Evolutionary conservation across 2,888 invertebrate species (phyloP), one percentile per base, ranked within the genome.

Genomic region (Holacanthella duospinosa): DNA sequence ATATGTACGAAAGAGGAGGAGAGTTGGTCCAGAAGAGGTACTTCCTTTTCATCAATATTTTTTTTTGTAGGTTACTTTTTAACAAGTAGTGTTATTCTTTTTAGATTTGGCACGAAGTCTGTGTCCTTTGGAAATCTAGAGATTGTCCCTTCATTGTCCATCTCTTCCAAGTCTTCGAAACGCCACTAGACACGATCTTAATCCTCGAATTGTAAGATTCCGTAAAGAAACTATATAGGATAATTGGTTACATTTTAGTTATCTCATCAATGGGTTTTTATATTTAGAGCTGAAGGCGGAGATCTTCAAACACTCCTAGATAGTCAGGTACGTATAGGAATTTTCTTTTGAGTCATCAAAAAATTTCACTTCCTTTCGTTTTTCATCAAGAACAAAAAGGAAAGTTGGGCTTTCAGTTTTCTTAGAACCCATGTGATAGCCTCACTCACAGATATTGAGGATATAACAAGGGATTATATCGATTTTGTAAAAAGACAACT

Each of bases 71-170:
- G 54, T 43, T 12, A n/a, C n/a, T n/a, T n/a, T n/a, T n/a, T n/a
- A n/a, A n/a, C n/a, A n/a, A n/a, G n/a, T n/a, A n/a, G n/a, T n/a
- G 27, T 59, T 59, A n/a, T 74, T 85, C 86, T 76, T 85, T 89
- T 73, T 93, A 94, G 79, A 89, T 94, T 74, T 84, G 91, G 72
- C 93, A 95, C 79, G 96, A 96, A 79, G 89, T 94, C 70, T 92
- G 93, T 60, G 91, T 95, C 72, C 82, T 95, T 69, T 87, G 89
- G 76, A 83, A 93, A 69, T 92, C 93, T 78, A 83, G 87, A 59
- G 85, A 86, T 75, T 86, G 88, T 76, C 84, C 87, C 60, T 83
- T 92, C 70, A 90, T 96, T 74, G 93, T 96, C 68, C 84, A 88
- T 71, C 82, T 96, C 69, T 89, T 93, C 79, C 93, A 94, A 79